Conservation (phyloP, 2,113 vertebrate species). For the Puma concolor region DNA sequence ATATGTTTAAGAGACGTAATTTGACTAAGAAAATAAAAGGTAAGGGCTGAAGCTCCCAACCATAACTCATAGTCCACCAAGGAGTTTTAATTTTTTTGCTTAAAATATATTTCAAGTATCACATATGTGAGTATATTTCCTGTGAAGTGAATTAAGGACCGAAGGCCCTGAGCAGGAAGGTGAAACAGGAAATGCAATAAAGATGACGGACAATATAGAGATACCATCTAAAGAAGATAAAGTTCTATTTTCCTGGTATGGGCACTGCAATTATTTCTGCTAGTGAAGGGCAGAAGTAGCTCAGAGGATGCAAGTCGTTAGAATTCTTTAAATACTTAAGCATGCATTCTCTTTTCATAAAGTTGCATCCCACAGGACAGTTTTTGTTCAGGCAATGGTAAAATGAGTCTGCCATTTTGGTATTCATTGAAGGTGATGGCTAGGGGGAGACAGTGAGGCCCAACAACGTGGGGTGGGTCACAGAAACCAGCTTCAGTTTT, state of each 20-base stretch:
- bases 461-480: not conserved
- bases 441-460: not conserved
- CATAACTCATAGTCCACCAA: not conserved
- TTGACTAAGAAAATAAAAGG: not conserved
- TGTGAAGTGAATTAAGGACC: not conserved
- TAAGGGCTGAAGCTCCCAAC: not conserved
- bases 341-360: not conserved
- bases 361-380: not conserved
- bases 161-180: not conserved
- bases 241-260: not conserved
- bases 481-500: not conserved
- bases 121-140: not conserved
- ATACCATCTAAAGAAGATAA: not conserved
- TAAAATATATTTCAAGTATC: not conserved
- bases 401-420: not conserved
- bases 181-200: slow-evolving; percentile 52
- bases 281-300: not conserved
- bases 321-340: not conserved
- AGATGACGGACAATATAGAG: not conserved
- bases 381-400: not conserved
- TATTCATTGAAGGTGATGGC: not conserved
- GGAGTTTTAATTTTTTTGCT: not conserved
- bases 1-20: not conserved
- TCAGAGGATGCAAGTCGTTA: not conserved
- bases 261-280: not conserved